phyloP scores from a whole-genome alignment of 1,140 invertebrate species.

The Condylostylus longicornis region DNA sequence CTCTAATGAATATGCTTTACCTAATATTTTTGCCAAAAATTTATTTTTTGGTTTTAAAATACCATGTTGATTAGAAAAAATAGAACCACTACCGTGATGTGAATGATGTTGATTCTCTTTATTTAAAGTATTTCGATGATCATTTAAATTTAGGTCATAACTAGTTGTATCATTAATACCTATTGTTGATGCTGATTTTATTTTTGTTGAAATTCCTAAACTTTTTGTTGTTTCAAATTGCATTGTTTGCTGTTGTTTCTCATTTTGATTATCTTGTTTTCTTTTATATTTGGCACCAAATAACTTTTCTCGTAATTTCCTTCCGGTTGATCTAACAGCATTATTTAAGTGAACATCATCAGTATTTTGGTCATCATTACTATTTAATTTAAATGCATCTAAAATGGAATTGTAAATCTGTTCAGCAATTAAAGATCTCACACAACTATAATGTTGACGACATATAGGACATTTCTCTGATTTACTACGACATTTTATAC shows the following conservation, averaged over 20 bases:
- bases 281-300: constrained; percentile 20
- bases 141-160: constrained; percentile 3
- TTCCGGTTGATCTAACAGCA: constrained; percentile 18
- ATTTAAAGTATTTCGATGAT: neutral
- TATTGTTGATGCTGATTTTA: neutral
- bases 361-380: constrained; percentile 18
- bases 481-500: constrained; percentile 41
- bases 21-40: constrained; percentile 31
- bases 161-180: neutral
- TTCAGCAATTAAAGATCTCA: constrained; percentile 22
- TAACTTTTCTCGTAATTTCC: constrained; percentile 16
- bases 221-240: neutral
- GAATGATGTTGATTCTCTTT: neutral
- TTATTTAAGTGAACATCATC: constrained; percentile 20
- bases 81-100: constrained; percentile 4
- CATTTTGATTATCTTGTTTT: neutral
- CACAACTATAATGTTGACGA: constrained; percentile 31
- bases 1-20: constrained; percentile 31
- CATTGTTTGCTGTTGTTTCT: neutral
- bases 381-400: constrained; percentile 33
- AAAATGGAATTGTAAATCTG: constrained; percentile 35
- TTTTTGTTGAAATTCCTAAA: neutral
- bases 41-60: too few relatives aligned
- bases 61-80: constrained; percentile 13
- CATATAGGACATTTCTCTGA: constrained; percentile 46